Conservation (phyloP, 2,113 vertebrate species). For the Channa maculata region DNA sequence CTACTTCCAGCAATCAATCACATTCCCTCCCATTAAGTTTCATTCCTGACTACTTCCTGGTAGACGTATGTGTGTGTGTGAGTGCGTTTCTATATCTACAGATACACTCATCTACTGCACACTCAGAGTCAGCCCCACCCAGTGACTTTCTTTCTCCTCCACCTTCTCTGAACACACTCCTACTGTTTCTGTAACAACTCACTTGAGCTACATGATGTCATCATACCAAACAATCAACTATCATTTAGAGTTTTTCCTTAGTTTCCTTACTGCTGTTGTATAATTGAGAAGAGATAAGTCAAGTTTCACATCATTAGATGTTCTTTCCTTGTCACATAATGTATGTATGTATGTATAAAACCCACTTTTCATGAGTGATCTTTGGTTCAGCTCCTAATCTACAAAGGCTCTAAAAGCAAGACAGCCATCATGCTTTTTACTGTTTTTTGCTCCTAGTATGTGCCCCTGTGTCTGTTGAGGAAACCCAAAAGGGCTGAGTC, state of each 20-base stretch:
- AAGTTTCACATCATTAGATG: slow-evolving; percentile 19
- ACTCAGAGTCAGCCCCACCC: slow-evolving; percentile 30
- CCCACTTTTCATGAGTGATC: background rate
- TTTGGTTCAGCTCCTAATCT: slow-evolving; percentile 22
- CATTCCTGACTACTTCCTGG: slow-evolving; percentile 55
- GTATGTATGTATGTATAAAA: slow-evolving; percentile 44
- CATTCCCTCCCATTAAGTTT: slow-evolving; percentile 28
- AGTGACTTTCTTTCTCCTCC: slow-evolving; percentile 20
- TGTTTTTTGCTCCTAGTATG: slow-evolving; percentile 42
- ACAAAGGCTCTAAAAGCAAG: slow-evolving; percentile 7
- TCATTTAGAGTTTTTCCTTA: slow-evolving; percentile 7
- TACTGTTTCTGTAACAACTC: slow-evolving; percentile 36
- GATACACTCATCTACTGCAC: background rate
- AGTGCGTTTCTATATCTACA: background rate
- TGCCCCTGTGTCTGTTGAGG: slow-evolving; percentile 76
- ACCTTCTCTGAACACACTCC: slow-evolving; percentile 56
- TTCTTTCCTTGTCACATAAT: slow-evolving; percentile 19
- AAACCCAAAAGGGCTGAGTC: slow-evolving; percentile 83
- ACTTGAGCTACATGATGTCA: slow-evolving; percentile 44
- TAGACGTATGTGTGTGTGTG: background rate
- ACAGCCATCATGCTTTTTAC: slow-evolving; percentile 29
- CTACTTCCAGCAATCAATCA: slow-evolving; percentile 30
- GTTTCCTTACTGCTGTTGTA: slow-evolving; percentile 12
- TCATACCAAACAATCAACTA: background rate
- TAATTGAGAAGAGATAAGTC: slow-evolving; percentile 9